phyloP scores from a whole-genome alignment of 2,113 vertebrate genomes.

The Dasyurus viverrinus region DNA sequence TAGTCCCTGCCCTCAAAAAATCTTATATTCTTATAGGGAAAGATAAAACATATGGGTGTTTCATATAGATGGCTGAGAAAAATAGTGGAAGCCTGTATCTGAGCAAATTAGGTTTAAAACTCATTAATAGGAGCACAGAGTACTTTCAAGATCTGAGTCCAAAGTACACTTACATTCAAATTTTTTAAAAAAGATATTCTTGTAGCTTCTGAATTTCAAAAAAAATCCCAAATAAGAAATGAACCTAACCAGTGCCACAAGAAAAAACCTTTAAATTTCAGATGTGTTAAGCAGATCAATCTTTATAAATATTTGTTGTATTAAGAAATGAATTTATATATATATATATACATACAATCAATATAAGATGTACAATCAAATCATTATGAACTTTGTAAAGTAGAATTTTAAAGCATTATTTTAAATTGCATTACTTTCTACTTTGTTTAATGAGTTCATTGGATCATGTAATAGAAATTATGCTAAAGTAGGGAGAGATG shows the following conservation, averaged over 20 bases:
- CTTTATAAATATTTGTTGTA: not conserved
- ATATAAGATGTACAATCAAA: not conserved
- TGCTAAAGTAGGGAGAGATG: not conserved
- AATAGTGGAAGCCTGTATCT: not conserved
- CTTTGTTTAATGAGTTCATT: conserved; percentile 2
- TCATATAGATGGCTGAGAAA: not conserved
- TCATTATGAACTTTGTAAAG: not conserved
- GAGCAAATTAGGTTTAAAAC: not conserved
- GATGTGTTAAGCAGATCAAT: not conserved
- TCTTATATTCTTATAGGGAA: not conserved
- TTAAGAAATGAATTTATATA: not conserved
- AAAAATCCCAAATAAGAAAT: not conserved
- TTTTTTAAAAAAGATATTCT: not conserved
- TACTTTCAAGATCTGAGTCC: not conserved
- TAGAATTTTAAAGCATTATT: not conserved
- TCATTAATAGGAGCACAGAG: not conserved
- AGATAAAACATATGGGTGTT: not conserved
- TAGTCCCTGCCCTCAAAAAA: not conserved
- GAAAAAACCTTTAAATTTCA: not conserved
- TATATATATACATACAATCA: not conserved
- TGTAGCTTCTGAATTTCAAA: not conserved
- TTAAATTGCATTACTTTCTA: not conserved
- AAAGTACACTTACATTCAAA: not conserved
- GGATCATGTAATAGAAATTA: not conserved
- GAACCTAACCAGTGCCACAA: not conserved